Percentiles rank a stretch among this genome's conserved stretches.
Evolutionary conservation across 2,888 invertebrate species (phyloP).

Genomic region (Hypercompe scribonia): DNA sequence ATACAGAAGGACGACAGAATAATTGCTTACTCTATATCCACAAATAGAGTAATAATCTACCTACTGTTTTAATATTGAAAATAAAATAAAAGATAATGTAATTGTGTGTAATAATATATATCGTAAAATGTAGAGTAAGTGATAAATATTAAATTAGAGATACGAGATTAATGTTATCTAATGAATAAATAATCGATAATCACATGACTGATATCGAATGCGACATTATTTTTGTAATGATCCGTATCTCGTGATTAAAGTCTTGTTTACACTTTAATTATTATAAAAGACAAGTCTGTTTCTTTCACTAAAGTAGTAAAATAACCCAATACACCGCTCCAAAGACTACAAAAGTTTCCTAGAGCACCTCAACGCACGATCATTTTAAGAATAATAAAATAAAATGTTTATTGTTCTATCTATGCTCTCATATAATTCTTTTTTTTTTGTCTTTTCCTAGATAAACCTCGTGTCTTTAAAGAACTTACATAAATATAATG

Average conservation of each 20-base stretch:
- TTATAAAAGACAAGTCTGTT: neutral
- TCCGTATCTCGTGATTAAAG: conserved; percentile 2
- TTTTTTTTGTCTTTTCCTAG: too few relatives aligned
- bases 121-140: conserved; percentile 8
- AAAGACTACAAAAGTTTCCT: too few relatives aligned
- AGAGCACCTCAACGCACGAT: too few relatives aligned
- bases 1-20: too few relatives aligned
- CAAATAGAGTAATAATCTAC: neutral
- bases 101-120: neutral
- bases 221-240: neutral
- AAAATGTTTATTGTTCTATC: too few relatives aligned
- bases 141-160: conserved; percentile 11
- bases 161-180: conserved; percentile 16
- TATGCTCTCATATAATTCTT: too few relatives aligned
- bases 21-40: too few relatives aligned
- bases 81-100: neutral
- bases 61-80: neutral
- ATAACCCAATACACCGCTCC: neutral
- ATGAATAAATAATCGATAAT: neutral
- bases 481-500: too few relatives aligned
- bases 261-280: conserved; percentile 1
- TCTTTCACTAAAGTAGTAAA: neutral
- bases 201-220: conserved; percentile 7
- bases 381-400: too few relatives aligned
- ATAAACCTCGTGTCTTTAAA: too few relatives aligned